Base-by-base conservation (phyloP, 2,888 invertebrate species). In the Lasioglossum figueresi region DNA sequence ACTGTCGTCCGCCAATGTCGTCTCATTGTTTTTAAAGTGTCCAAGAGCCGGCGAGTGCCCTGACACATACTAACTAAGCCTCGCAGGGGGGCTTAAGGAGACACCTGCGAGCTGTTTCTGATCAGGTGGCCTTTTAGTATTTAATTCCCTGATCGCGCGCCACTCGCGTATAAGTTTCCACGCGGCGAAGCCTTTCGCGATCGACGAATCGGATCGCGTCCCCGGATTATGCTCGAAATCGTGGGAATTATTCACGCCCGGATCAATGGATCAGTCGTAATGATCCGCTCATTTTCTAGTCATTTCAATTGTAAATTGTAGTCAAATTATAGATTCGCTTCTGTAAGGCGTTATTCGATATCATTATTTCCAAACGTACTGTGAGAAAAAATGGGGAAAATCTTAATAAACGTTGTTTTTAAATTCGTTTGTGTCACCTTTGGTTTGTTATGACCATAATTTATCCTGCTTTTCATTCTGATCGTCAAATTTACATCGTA, bases 1-100 rank as follows among this genome's bases (percentile, higher is more conserved):
- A 94, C 93, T 94, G 93, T 87, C 88, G 89, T 84, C 86, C 86
- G 86, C 85, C 92, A 86, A 91, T 88, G 90, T 91, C 91, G 91
- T 91, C 92, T 91, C 90, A 93, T 94, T 94, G 93, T 94, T 94
- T 94, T 94, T 92, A 94, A 94, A 92, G 90, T 92, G 88, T 85
- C 88, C 85, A 85, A 87, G 85, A 82, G 85, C 71, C 86, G 86
- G 8, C 85, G 86, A 71, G 76, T 85, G 86, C 86, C 86, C 84
- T 79, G 89, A 87, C 91, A 90, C 93, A 90, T 92, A 91, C 90
- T 88, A 88, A 93, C 84, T 89, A 88, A 90, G 80, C 71, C 82
- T 79, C 66, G 59, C 82, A 76, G 76, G 81, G 82, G 84, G 78
- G 76, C 85, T 90, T 86, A 89, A 83, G 76, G 76, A 85, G 82